Evolutionary conservation across 2,113 vertebrate species (phyloP).

Genomic region (Naja naja): DNA sequence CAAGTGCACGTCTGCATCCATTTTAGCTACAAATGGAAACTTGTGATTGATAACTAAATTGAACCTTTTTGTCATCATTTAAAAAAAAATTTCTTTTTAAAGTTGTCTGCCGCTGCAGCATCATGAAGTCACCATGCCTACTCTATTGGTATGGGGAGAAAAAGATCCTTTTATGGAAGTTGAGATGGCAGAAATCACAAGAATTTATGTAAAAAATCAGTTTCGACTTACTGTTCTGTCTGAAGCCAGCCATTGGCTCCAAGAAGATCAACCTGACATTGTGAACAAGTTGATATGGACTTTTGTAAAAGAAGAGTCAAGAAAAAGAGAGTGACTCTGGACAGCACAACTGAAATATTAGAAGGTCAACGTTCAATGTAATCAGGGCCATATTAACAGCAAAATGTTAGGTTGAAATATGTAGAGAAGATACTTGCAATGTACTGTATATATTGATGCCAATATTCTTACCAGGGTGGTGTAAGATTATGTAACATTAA

Average conservation of each 20-base stretch:
- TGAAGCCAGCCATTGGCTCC: constrained; percentile 95
- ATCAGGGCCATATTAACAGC: constrained; percentile 65
- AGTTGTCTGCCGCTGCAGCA: constrained; percentile 89
- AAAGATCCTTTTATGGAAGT: constrained; percentile 91
- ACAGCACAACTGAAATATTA: constrained; percentile 21
- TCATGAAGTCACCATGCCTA: constrained; percentile 85
- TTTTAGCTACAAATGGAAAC: not conserved
- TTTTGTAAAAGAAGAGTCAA: constrained; percentile 91
- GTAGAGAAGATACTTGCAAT: constrained; percentile 68
- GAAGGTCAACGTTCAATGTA: constrained; percentile 60
- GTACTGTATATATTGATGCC: constrained; percentile 66
- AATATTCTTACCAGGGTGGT: constrained; percentile 61
- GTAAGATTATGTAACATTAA: constrained; percentile 62
- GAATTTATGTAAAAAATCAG: constrained; percentile 89
- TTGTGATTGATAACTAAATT: constrained; percentile 3
- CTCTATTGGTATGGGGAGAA: constrained; percentile 93
- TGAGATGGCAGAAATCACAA: constrained; percentile 93
- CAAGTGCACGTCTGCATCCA: not conserved
- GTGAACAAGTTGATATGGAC: constrained; percentile 98
- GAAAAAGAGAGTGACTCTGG: constrained; percentile 76
- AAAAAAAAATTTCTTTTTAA: constrained; percentile 54
- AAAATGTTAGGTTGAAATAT: constrained; percentile 65
- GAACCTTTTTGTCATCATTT: not conserved
- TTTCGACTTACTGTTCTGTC: constrained; percentile 94
- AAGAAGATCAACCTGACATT: constrained; percentile 96